These are phyloP conservation scores for Siniperca scherzeri DNA, from an alignment of 2,797 vertebrate species.

Conservation along the genomic window DNA sequence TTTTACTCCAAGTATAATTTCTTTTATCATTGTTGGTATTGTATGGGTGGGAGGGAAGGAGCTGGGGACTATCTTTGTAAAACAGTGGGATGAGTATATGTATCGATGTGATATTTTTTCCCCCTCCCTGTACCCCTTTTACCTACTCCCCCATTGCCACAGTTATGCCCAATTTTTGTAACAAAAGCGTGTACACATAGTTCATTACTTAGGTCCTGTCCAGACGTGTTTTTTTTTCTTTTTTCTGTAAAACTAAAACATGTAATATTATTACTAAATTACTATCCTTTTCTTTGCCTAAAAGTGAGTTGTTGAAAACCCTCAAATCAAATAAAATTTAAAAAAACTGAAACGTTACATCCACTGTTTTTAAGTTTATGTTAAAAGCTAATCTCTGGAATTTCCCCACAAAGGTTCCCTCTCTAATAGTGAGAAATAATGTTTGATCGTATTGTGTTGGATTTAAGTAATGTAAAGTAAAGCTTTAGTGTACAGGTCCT, in stretches of 20 bases:
- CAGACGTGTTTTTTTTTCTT: constrained; percentile 78
- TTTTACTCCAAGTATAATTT: constrained; percentile 84
- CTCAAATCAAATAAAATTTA: constrained; percentile 82
- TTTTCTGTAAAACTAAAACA: constrained; percentile 87
- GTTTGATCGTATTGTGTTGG: not conserved
- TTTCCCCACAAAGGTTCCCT: not conserved
- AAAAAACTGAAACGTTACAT: constrained; percentile 54
- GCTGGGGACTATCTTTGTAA: constrained; percentile 80
- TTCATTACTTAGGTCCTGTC: constrained; percentile 86
- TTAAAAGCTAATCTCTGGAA: not conserved
- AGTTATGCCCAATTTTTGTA: constrained; percentile 82
- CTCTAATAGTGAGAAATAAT: not conserved
- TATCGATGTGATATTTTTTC: constrained; percentile 82
- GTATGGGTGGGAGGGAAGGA: constrained; percentile 78
- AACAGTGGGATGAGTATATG: constrained; percentile 81
- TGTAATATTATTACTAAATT: constrained; percentile 89
- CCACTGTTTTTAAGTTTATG: constrained; percentile 11
- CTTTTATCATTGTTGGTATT: constrained; percentile 84
- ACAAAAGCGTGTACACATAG: constrained; percentile 85
- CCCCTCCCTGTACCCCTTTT: constrained; percentile 49
- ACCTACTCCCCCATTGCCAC: constrained; percentile 71
- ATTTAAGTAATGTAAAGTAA: not conserved
- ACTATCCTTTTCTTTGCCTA: constrained; percentile 86
- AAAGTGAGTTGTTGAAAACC: constrained; percentile 86
- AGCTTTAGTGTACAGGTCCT: not conserved